phyloP scores from a whole-genome alignment of 2,888 invertebrate species.

The Pomacea canaliculata region DNA sequence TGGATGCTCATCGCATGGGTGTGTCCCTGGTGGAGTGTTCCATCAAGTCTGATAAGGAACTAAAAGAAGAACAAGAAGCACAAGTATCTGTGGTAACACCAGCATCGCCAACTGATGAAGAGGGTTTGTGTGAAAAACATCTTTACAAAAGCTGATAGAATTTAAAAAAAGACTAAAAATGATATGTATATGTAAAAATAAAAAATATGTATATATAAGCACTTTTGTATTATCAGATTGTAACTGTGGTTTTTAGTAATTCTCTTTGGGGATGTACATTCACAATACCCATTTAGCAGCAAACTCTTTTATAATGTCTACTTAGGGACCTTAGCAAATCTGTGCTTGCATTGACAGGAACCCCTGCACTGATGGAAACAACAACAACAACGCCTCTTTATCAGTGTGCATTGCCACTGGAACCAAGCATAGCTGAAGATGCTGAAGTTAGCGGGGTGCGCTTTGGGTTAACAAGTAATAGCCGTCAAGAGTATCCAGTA shows the following conservation, averaged over 20 bases:
- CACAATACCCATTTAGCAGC: too few relatives aligned
- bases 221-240: too few relatives aligned
- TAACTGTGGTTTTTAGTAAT: too few relatives aligned
- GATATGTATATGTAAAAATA: too few relatives aligned
- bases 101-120: slow-evolving; percentile 31
- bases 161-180: too few relatives aligned
- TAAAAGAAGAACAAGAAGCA: slow-evolving; percentile 16
- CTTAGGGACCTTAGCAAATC: too few relatives aligned
- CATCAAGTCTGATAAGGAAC: slow-evolving; percentile 36
- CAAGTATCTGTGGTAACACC: slow-evolving; percentile 29
- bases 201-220: too few relatives aligned
- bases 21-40: slow-evolving; percentile 52
- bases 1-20: slow-evolving; percentile 39
- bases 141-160: too few relatives aligned
- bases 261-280: too few relatives aligned
- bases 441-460: slow-evolving; percentile 55
- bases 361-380: background rate
- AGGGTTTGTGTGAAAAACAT: slow-evolving; percentile 11
- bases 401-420: slow-evolving; percentile 53
- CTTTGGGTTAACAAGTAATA: slow-evolving; percentile 66
- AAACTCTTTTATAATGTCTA: too few relatives aligned
- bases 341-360: too few relatives aligned
- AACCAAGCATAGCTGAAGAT: slow-evolving; percentile 36
- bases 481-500: slow-evolving; percentile 79
- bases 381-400: slow-evolving; percentile 16